These are phyloP conservation scores for Cheilosia soror DNA, from an alignment of 2,888 invertebrate genomes.

Conservation along the genomic window DNA sequence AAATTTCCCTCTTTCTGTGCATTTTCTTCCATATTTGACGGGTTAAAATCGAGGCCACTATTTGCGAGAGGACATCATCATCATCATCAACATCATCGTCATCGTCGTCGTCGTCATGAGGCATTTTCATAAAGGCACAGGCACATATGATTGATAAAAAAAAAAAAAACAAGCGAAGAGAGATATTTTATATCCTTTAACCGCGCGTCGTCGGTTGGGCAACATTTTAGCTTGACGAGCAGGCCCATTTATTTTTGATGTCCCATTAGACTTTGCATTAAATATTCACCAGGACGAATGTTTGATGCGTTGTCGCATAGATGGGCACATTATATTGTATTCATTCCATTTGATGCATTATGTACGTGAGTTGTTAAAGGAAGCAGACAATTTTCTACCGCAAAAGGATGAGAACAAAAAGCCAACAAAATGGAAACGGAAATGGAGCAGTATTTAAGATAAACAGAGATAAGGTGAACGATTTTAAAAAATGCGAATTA, in stretches of 20 bases:
- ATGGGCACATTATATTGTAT: slow-evolving; percentile 29
- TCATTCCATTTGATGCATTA: slow-evolving; percentile 50
- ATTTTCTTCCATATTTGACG: slow-evolving; percentile 38
- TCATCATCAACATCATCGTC: slow-evolving; percentile 17
- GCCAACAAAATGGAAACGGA: neutral
- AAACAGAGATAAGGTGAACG: slow-evolving; percentile 5
- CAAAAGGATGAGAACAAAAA: slow-evolving; percentile 7
- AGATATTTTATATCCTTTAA: slow-evolving; percentile 6
- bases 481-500: neutral
- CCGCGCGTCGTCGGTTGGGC: neutral
- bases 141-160: slow-evolving; percentile 40
- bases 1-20: neutral
- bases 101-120: slow-evolving; percentile 4
- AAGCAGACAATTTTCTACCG: slow-evolving; percentile 22
- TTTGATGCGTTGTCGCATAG: slow-evolving; percentile 39
- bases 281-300: slow-evolving; percentile 52
- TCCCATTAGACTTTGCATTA: slow-evolving; percentile 55
- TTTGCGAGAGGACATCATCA: slow-evolving; percentile 44
- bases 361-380: slow-evolving; percentile 40
- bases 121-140: slow-evolving; percentile 8
- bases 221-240: slow-evolving; percentile 24
- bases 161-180: neutral
- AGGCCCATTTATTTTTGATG: slow-evolving; percentile 51
- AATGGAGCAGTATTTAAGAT: slow-evolving; percentile 10
- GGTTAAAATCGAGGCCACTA: slow-evolving; percentile 61